Conservation (phyloP, 2,888 invertebrate genomes). For the Cheilosia vulpina region DNA sequence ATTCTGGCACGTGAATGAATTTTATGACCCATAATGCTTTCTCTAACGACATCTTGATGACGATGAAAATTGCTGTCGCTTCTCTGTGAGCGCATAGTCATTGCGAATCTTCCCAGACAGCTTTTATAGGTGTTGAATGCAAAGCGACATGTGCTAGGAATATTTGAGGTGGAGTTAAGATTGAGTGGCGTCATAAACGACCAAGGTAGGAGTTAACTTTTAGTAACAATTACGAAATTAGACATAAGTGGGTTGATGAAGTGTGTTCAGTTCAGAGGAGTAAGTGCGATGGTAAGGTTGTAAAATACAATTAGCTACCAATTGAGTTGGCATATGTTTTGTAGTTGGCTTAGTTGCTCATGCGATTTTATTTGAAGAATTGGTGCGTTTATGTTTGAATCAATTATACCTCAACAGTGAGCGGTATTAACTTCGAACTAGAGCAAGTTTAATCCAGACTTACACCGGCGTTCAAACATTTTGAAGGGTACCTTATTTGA, state of each 20-base stretch:
- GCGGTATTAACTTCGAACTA: too few species aligned
- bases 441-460: too few species aligned
- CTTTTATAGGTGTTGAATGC: constrained; percentile 33
- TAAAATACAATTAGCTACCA: neutral
- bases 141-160: constrained; percentile 31
- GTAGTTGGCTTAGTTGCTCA: too few species aligned
- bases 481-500: too few species aligned
- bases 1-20: constrained; percentile 49
- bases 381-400: too few species aligned
- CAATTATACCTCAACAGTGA: too few species aligned
- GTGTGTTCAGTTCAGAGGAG: too few species aligned
- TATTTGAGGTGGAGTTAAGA: constrained; percentile 10
- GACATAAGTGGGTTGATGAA: constrained; percentile 6
- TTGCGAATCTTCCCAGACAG: neutral
- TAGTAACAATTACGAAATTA: constrained; percentile 25
- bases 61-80: constrained; percentile 33
- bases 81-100: constrained; percentile 2
- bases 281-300: too few species aligned
- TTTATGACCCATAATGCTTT: constrained; percentile 56
- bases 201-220: constrained; percentile 17
- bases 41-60: constrained; percentile 40
- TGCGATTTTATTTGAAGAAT: too few species aligned
- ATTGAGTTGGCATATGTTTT: neutral
- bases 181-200: constrained; percentile 5
- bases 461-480: too few species aligned